Evolutionary conservation across 2,888 invertebrate species (phyloP).

Genomic region (Noctua pronuba): DNA sequence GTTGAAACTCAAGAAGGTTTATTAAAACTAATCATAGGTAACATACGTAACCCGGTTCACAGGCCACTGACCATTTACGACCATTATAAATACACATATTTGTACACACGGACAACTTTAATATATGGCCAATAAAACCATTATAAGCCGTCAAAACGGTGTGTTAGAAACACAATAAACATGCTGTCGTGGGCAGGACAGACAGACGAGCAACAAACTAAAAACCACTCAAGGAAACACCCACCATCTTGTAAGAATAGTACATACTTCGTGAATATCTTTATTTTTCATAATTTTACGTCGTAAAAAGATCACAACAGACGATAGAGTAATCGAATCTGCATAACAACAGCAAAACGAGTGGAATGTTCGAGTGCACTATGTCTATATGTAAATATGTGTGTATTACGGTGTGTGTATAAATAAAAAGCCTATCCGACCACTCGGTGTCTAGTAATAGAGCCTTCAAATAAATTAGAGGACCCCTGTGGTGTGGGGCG

Average conservation of each 20-base stretch:
- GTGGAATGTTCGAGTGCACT: slow-evolving; percentile 48
- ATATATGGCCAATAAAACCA: slow-evolving; percentile 63
- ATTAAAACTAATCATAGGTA: slow-evolving; percentile 28
- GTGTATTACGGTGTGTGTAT: slow-evolving; percentile 71
- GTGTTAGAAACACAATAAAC: slow-evolving; percentile 55
- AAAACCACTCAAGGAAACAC: slow-evolving; percentile 40
- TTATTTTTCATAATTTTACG: slow-evolving; percentile 52
- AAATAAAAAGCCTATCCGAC: slow-evolving; percentile 73
- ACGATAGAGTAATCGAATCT: slow-evolving; percentile 60
- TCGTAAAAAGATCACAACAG: slow-evolving; percentile 43
- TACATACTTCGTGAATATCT: slow-evolving; percentile 39
- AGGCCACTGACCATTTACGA: slow-evolving; percentile 50
- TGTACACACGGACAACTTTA: slow-evolving; percentile 53
- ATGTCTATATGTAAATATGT: slow-evolving; percentile 73
- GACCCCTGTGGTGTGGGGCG: slow-evolving; percentile 77
- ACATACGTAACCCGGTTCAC: slow-evolving; percentile 40
- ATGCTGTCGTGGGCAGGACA: slow-evolving; percentile 50
- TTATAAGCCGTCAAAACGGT: slow-evolving; percentile 53
- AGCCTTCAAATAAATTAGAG: slow-evolving; percentile 83
- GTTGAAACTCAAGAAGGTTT: slow-evolving; percentile 18
- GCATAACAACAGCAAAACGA: slow-evolving; percentile 63
- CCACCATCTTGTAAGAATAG: slow-evolving; percentile 44
- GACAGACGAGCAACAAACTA: slow-evolving; percentile 41
- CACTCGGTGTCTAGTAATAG: slow-evolving; percentile 77
- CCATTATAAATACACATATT: slow-evolving; percentile 56